Evolutionary conservation across 2,797 vertebrate species (phyloP), one percentile per base, ranked within the genome.

Genomic region (Podargus strigoides): DNA sequence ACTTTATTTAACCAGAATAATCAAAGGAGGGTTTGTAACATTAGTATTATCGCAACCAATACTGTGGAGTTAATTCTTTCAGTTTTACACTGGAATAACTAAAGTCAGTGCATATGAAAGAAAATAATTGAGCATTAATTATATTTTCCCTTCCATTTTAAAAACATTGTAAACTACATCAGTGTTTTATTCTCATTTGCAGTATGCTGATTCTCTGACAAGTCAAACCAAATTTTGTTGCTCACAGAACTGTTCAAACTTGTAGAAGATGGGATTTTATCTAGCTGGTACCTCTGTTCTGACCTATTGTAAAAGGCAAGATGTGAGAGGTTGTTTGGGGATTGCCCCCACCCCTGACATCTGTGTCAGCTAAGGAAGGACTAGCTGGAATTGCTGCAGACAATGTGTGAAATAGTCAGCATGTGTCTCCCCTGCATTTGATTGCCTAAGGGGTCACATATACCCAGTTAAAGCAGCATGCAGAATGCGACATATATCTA

Each of bases 311-410:
- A 89, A 47, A 88, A 36, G 53, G 19, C 23, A 81, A 47, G n/a
- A 66, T 93, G 84, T 64, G 62, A 68, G 28, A 20, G 22, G 3
- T 26, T 30, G 1, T 39, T 32, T 77, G 44, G 42, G 5, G 21
- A 39, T 39, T 60, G 2, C 5, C 11, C 16, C 17, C 3, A 3
- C 4, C 26, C 8, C 32, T 58, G 13, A n/a, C 64, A 87, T 50
- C 85, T 94, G 63, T 76, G 74, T 83, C 70, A 94, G 55, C 11
- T 72, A 41, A 39, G 7, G 32, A 89, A 87, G 70, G 53, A 82
- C 77, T 78, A 80, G n/a, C 62, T 96, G 84, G 89, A 96, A 87
- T 76, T 95, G 82, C 62, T 95, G 89, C 90, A 96, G 90, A 94
- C 70, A 49, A 22, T 92, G 49, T 90, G 49, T 93, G 94, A 96